Conservation (phyloP, 1,140 invertebrate genomes). For the Paralvinella palmiformis region DNA sequence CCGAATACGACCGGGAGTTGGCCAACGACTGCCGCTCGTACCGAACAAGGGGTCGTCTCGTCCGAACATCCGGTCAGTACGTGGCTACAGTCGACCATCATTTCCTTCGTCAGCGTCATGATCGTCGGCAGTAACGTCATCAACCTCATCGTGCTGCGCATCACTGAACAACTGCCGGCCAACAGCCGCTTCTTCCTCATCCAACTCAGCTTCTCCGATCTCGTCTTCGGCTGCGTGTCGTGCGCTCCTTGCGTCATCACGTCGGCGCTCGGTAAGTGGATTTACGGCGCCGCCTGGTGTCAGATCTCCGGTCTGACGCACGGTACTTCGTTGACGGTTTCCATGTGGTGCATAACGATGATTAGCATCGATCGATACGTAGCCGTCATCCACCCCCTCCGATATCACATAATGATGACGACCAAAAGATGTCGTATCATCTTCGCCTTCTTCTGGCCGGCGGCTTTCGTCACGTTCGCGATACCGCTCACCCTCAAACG, state of each 20-base stretch:
- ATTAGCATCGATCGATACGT: conserved; percentile 26
- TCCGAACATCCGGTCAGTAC: not conserved
- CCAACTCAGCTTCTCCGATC: conserved; percentile 24
- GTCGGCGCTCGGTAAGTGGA: conserved; percentile 19
- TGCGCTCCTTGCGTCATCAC: conserved; percentile 20
- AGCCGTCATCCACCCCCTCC: conserved; percentile 22
- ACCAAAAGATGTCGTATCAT: conserved; percentile 7
- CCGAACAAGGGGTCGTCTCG: too few species aligned
- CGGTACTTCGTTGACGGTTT: conserved; percentile 24
- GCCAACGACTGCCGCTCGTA: too few species aligned
- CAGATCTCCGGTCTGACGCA: conserved; percentile 25
- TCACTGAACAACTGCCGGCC: conserved; percentile 11
- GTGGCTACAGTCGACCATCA: not conserved
- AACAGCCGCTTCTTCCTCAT: conserved; percentile 19
- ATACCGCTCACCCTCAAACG: conserved; percentile 12
- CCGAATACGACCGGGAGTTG: too few species aligned
- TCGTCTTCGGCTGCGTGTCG: conserved; percentile 20
- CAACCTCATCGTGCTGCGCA: conserved; percentile 18
- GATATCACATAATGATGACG: conserved; percentile 18
- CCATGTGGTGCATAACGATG: conserved; percentile 24
- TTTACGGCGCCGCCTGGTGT: conserved; percentile 23
- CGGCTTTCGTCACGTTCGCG: conserved; percentile 20
- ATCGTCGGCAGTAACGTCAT: conserved; percentile 24
- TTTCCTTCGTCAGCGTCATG: not conserved
- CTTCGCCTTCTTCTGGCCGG: conserved; percentile 14